Conservation (phyloP, 2,888 invertebrate genomes). For the Mamestra brassicae region DNA sequence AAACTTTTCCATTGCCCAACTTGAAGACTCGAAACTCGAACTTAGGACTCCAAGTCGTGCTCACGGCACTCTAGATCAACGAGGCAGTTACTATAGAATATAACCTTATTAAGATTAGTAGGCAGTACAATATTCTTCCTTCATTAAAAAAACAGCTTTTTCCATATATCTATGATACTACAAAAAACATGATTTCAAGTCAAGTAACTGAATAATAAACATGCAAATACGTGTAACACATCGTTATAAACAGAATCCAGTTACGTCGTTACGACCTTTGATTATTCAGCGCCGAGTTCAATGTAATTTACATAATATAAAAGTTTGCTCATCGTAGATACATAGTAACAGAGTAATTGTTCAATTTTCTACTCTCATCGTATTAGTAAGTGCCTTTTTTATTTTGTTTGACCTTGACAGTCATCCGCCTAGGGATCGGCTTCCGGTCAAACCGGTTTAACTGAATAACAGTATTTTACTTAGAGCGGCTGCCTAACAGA, state of each 20-base stretch:
- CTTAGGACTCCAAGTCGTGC: too few relatives aligned
- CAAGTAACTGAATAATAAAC: slow-evolving; percentile 37
- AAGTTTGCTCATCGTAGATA: slow-evolving; percentile 38
- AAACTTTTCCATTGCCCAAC: too few relatives aligned
- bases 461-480: too few relatives aligned
- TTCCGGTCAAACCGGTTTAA: too few relatives aligned
- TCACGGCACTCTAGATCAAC: too few relatives aligned
- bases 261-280: slow-evolving; percentile 32
- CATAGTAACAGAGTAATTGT: slow-evolving; percentile 13
- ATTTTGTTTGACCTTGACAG: slow-evolving; percentile 1
- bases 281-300: slow-evolving; percentile 30
- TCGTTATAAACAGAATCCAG: slow-evolving; percentile 37
- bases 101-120: background rate
- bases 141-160: too few relatives aligned
- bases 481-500: too few relatives aligned
- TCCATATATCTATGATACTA: background rate
- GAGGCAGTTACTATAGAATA: too few relatives aligned
- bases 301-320: slow-evolving; percentile 52
- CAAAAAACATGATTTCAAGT: background rate
- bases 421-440: background rate
- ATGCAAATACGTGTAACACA: slow-evolving; percentile 41
- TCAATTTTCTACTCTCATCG: slow-evolving; percentile 17
- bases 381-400: background rate
- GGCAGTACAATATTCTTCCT: background rate
- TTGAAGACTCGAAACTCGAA: too few relatives aligned